Evolutionary conservation across 1,140 invertebrate genomes (phyloP).

Genomic region (Zaprionus kolodkinae): DNA sequence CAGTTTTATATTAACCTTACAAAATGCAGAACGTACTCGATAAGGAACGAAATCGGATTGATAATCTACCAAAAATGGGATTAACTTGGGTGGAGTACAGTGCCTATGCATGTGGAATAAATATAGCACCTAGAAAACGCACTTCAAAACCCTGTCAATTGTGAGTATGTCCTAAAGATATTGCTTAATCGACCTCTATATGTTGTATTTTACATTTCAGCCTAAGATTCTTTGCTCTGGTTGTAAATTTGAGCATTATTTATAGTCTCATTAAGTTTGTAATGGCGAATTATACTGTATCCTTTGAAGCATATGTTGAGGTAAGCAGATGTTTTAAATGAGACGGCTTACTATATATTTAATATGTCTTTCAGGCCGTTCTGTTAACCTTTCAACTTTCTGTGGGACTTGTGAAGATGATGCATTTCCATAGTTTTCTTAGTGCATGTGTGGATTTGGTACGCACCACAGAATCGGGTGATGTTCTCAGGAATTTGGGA

Average conservation of each 20-base stretch:
- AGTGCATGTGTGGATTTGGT: conserved; percentile 43
- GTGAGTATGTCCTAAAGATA: conserved; percentile 28
- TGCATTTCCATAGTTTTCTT: conserved; percentile 52
- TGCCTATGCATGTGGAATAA: conserved; percentile 59
- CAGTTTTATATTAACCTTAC: conserved; percentile 35
- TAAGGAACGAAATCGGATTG: conserved; percentile 56
- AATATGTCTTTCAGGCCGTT: conserved; percentile 42
- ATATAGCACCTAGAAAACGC: conserved; percentile 64
- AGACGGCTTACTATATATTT: neutral
- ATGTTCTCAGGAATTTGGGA: conserved; percentile 45
- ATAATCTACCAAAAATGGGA: conserved; percentile 55
- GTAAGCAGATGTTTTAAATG: neutral
- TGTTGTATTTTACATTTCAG: conserved; percentile 12
- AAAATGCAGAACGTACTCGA: conserved; percentile 62
- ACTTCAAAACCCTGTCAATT: conserved; percentile 53
- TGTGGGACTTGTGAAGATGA: conserved; percentile 64
- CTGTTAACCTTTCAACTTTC: conserved; percentile 62
- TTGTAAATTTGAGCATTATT: conserved; percentile 59
- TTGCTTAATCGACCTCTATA: neutral
- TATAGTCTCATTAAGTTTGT: conserved; percentile 62
- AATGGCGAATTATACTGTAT: conserved; percentile 52
- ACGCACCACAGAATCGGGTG: conserved; percentile 45
- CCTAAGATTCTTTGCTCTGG: conserved; percentile 28
- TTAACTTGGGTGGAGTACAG: conserved; percentile 64
- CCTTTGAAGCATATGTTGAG: conserved; percentile 72